phyloP scores from a whole-genome alignment of 1,140 invertebrate genomes.

The Drosophila malerkotliana region DNA sequence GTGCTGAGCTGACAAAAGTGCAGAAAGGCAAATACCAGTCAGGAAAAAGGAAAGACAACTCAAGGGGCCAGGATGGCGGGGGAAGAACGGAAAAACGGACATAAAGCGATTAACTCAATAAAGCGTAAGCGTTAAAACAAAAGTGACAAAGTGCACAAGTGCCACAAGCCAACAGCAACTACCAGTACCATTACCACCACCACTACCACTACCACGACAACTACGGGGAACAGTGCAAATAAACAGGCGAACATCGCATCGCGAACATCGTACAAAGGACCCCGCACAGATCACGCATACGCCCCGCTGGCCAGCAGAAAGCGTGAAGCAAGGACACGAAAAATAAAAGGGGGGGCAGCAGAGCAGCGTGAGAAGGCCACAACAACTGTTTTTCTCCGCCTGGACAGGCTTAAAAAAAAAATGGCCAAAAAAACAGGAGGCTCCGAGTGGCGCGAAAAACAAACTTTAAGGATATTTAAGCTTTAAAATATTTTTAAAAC shows the following conservation, averaged over 20 bases:
- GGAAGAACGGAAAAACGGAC: constrained; percentile 25
- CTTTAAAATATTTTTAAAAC: background rate
- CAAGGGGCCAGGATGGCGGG: background rate
- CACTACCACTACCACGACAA: constrained; percentile 5
- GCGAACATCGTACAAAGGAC: constrained; percentile 33
- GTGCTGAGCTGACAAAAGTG: constrained; percentile 72
- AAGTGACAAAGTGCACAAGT: constrained; percentile 66
- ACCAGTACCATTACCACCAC: constrained; percentile 5
- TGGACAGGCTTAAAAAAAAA: constrained; percentile 46
- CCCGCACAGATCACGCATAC: constrained; percentile 46
- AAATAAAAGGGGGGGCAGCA: background rate
- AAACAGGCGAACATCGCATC: constrained; percentile 40
- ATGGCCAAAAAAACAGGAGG: constrained; percentile 56
- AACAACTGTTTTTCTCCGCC: constrained; percentile 30
- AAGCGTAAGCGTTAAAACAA: constrained; percentile 73
- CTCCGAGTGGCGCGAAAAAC: constrained; percentile 21
- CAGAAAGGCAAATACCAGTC: constrained; percentile 62
- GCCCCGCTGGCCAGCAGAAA: constrained; percentile 33
- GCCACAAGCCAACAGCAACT: constrained; percentile 23
- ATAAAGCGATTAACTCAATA: constrained; percentile 76
- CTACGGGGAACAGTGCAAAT: constrained; percentile 55
- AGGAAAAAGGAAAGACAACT: background rate
- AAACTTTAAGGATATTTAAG: constrained; percentile 24
- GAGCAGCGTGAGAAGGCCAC: constrained; percentile 5
- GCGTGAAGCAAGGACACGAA: constrained; percentile 4